Conservation (phyloP, 64 coral and sea anemone genomes). For the Montipora foliosa region DNA sequence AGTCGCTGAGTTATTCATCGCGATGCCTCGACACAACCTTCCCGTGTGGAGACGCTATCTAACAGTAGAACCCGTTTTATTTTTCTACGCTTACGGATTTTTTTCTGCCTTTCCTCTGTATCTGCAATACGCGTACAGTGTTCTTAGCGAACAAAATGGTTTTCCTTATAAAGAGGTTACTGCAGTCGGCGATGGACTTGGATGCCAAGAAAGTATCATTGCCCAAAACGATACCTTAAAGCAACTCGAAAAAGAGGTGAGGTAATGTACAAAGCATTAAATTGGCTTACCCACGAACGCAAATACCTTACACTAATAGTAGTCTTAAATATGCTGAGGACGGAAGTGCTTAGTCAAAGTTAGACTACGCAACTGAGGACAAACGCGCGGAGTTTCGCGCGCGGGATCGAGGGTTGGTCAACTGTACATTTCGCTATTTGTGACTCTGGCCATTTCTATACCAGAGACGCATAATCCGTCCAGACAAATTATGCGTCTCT, state of each 20-base stretch:
- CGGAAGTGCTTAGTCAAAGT: too few species aligned
- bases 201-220: constrained; percentile 28
- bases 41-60: constrained; percentile 68
- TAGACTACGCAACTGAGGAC: too few species aligned
- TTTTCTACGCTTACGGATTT: constrained; percentile 92
- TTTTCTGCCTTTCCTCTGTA: constrained; percentile 76
- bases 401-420: too few species aligned
- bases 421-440: too few species aligned
- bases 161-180: constrained; percentile 69
- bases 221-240: constrained; percentile 37
- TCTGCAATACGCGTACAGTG: constrained; percentile 83
- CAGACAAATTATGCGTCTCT: too few species aligned
- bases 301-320: too few species aligned
- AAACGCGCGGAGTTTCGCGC: too few species aligned
- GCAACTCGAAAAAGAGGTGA: constrained; percentile 63
- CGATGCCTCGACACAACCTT: constrained; percentile 36
- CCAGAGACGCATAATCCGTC: too few species aligned
- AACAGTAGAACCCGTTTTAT: constrained; percentile 91
- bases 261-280: background rate
- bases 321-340: too few species aligned
- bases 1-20: background rate
- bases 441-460: too few species aligned
- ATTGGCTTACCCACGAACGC: too few species aligned
- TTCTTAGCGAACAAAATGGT: constrained; percentile 82
- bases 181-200: background rate